Conservation (phyloP, 2,888 invertebrate genomes). For the Lamellibrachia satsuma region DNA sequence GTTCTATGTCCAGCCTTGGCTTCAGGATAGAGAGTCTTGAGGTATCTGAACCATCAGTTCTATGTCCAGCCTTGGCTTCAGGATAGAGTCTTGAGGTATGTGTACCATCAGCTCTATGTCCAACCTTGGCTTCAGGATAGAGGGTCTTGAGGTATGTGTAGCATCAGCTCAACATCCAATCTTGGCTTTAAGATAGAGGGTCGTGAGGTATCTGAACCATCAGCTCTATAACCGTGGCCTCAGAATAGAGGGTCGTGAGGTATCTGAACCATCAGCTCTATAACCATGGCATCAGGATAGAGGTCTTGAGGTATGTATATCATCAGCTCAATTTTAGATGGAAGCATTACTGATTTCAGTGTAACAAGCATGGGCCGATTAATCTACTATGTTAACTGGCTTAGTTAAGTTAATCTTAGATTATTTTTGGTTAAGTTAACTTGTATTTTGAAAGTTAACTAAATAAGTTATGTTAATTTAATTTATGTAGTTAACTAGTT, state of each 20-base stretch:
- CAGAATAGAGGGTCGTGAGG: not conserved
- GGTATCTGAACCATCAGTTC: slow-evolving; percentile 50
- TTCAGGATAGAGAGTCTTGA: not conserved
- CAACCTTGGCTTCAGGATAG: slow-evolving; percentile 53
- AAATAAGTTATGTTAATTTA: no score
- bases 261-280: slow-evolving; percentile 52
- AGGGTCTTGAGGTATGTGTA: slow-evolving; percentile 44
- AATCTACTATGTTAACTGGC: no score
- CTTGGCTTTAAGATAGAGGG: slow-evolving; percentile 64
- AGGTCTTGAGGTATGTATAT: slow-evolving; percentile 40
- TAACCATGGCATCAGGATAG: slow-evolving; percentile 61
- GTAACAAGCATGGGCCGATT: no score
- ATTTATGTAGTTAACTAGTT: no score
- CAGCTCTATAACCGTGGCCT: not conserved
- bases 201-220: not conserved
- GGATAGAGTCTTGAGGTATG: slow-evolving; percentile 52
- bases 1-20: not conserved
- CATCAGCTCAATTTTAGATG: slow-evolving; percentile 57
- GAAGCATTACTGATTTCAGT: slow-evolving; percentile 47
- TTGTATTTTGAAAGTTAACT: no score
- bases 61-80: slow-evolving; percentile 58
- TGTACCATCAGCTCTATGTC: slow-evolving; percentile 36
- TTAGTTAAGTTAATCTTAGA: no score
- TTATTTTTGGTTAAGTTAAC: no score
- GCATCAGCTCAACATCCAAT: slow-evolving; percentile 58